A percentile compares a stretch with the other conserved stretches of the same genome.
phyloP scores from a whole-genome alignment of 2,797 vertebrate species.

The Remorina albescens region DNA sequence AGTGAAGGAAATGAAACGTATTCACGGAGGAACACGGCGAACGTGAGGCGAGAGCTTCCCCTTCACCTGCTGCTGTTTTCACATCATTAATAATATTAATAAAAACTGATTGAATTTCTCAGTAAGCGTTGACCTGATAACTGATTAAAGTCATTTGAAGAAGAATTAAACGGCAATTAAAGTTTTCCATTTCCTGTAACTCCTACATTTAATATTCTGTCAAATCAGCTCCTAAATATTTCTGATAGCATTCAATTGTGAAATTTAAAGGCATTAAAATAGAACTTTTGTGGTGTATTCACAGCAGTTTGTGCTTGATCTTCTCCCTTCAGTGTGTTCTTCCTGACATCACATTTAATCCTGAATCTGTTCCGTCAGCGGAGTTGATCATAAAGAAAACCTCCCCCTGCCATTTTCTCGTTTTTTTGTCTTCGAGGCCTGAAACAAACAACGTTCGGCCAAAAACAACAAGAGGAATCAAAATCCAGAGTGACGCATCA shows the following conservation, averaged over 20 bases:
- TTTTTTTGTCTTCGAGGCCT: background rate
- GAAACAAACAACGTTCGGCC: background rate
- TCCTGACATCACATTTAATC: background rate
- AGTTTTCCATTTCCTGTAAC: no score
- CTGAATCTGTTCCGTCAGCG: background rate
- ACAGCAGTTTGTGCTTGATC: background rate
- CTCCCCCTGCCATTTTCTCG: no score
- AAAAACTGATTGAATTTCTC: background rate
- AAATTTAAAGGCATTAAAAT: background rate
- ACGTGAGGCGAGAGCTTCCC: background rate
- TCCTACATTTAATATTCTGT: no score
- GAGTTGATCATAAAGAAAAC: background rate
- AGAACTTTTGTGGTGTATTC: background rate
- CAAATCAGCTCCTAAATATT: background rate
- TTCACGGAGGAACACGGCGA: background rate
- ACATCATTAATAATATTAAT: background rate
- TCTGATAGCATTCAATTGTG: background rate
- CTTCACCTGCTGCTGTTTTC: background rate
- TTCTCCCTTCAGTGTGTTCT: no score
- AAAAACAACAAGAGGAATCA: conserved; percentile 5
- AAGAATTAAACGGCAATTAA: no score
- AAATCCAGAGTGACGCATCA: no score
- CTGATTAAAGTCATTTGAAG: no score
- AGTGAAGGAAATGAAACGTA: conserved; percentile 3
- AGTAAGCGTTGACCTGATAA: background rate